These are phyloP conservation scores for Amphiprion ocellaris DNA, from an alignment of 2,113 vertebrate genomes.

Conservation along the genomic window DNA sequence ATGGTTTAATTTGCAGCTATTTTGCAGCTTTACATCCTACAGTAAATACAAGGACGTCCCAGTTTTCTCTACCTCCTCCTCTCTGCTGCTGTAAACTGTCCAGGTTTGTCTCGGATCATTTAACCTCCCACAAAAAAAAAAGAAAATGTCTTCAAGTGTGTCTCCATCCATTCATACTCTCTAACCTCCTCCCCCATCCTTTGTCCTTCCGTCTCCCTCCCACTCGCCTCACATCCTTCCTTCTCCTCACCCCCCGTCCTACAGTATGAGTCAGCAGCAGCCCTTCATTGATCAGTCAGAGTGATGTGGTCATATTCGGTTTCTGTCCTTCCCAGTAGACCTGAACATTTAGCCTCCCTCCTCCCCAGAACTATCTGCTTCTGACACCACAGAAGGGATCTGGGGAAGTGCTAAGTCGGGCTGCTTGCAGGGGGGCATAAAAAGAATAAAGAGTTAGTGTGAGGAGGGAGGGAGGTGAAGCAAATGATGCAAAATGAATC, in stretches of 20 bases:
- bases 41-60: not conserved
- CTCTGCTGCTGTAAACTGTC: not conserved
- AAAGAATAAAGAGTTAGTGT: slow-evolving; percentile 77
- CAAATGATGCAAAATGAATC: not conserved
- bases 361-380: not conserved
- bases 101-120: slow-evolving; percentile 17
- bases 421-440: no score
- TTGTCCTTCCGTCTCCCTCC: slow-evolving; percentile 44
- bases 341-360: slow-evolving; percentile 15
- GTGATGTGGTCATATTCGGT: slow-evolving; percentile 43
- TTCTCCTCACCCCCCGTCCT: not conserved
- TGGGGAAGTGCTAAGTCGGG: slow-evolving; percentile 22
- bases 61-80: not conserved
- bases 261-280: slow-evolving; percentile 66
- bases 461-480: slow-evolving; percentile 56
- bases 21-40: not conserved
- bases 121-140: not conserved
- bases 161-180: slow-evolving; percentile 43
- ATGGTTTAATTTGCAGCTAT: slow-evolving; percentile 8
- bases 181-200: slow-evolving; percentile 28
- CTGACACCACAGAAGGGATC: slow-evolving; percentile 24
- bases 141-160: not conserved
- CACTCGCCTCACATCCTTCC: slow-evolving; percentile 9
- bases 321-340: slow-evolving; percentile 37
- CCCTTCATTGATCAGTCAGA: slow-evolving; percentile 62